Percentiles rank a stretch among this genome's conserved stretches.
These are phyloP conservation scores for Mirounga angustirostris DNA, from an alignment of 2,113 vertebrate species.

Conservation along the genomic window DNA sequence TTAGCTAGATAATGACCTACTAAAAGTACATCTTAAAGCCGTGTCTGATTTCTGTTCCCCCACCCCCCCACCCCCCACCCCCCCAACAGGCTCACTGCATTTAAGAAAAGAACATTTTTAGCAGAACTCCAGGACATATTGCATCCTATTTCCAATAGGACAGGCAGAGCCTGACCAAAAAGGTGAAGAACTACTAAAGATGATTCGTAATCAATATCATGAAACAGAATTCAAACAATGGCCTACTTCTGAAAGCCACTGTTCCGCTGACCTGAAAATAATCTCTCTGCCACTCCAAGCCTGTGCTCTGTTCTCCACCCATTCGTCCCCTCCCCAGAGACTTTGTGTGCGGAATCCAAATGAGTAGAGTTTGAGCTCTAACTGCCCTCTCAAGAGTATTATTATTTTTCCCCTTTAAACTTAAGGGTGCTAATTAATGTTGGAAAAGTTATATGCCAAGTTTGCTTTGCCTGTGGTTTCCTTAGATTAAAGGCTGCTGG, in stretches of 20 bases:
- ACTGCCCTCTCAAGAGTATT: constrained; percentile 70
- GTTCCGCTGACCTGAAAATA: constrained; percentile 83
- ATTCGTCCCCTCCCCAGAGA: constrained; percentile 29
- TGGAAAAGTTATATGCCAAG: constrained; percentile 79
- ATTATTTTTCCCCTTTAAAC: constrained; percentile 80
- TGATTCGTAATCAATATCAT: constrained; percentile 68
- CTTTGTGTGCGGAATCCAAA: constrained; percentile 78
- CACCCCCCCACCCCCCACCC: neutral
- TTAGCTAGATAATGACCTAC: constrained; percentile 2
- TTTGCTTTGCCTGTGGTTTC: constrained; percentile 81
- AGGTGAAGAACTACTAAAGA: constrained; percentile 27
- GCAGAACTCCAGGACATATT: neutral
- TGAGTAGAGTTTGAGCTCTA: constrained; percentile 75
- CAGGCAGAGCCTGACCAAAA: constrained; percentile 34
- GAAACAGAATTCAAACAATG: constrained; percentile 60
- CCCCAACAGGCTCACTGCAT: neutral
- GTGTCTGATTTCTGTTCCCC: neutral
- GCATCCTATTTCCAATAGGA: constrained; percentile 42
- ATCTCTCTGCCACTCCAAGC: constrained; percentile 42
- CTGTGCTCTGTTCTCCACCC: neutral
- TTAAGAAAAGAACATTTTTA: neutral
- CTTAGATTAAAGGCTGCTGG: constrained; percentile 86
- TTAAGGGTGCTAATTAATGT: constrained; percentile 85
- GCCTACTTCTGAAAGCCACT: constrained; percentile 71
- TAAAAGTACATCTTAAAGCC: constrained; percentile 59